Conservation (phyloP, 2,113 vertebrate genomes). For the Lynx canadensis region DNA sequence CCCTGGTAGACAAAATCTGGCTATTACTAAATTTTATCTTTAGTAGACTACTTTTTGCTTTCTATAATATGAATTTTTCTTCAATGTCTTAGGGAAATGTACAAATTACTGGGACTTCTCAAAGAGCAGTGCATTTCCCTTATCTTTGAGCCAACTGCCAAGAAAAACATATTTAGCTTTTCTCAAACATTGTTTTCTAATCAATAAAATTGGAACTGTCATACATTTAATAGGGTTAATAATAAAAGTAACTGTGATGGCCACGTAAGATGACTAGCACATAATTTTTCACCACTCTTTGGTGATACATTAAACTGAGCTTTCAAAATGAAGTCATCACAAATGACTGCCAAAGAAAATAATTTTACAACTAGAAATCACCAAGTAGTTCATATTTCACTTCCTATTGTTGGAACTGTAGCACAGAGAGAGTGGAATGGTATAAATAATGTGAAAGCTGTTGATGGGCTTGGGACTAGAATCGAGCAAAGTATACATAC, state of each 20-base stretch:
- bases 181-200: background rate
- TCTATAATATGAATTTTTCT: background rate
- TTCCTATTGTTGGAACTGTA: background rate
- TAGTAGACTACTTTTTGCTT: fast-evolving
- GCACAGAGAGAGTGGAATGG: too few relatives aligned
- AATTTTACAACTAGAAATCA: background rate
- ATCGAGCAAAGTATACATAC: background rate
- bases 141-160: background rate
- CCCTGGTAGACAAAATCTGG: background rate
- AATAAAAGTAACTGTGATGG: background rate
- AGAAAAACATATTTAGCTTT: background rate
- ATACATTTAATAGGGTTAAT: background rate
- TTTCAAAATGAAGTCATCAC: background rate
- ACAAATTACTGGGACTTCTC: background rate
- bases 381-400: background rate
- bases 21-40: background rate
- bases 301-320: background rate
- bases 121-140: background rate
- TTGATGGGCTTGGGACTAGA: background rate
- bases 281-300: background rate
- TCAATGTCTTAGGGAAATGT: background rate
- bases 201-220: background rate
- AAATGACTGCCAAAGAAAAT: background rate
- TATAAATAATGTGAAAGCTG: background rate
- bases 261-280: too few relatives aligned